These are phyloP conservation scores for Pithys albifrons DNA, from an alignment of 2,113 vertebrate genomes.

Conservation along the genomic window DNA sequence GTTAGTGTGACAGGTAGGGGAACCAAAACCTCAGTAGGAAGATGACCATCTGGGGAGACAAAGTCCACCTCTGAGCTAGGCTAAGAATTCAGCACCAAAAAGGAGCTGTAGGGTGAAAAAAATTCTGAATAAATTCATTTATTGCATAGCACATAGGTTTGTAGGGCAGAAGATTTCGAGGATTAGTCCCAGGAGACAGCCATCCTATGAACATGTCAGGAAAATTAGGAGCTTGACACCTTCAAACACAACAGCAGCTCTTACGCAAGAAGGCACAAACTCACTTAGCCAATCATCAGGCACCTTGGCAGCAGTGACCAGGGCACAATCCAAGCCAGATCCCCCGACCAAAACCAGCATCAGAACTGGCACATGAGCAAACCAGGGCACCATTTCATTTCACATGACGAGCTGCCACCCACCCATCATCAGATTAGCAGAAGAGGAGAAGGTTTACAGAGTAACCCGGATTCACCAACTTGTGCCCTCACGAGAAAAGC, in stretches of 20 bases:
- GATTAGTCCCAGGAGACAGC: background rate
- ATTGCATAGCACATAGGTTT: background rate
- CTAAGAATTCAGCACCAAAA: background rate
- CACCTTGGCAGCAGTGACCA: background rate
- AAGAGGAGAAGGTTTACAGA: background rate
- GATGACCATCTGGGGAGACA: background rate
- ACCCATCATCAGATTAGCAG: background rate
- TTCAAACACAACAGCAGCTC: background rate
- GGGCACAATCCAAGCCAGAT: background rate
- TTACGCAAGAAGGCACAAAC: background rate
- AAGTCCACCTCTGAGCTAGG: background rate
- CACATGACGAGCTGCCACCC: background rate
- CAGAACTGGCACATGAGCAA: background rate
- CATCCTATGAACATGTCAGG: background rate
- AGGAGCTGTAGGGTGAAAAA: background rate
- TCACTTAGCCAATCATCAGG: background rate
- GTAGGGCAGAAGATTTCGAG: background rate
- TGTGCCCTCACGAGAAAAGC: background rate
- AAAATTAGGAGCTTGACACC: background rate
- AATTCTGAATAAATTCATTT: background rate
- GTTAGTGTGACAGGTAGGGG: background rate
- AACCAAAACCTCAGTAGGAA: background rate
- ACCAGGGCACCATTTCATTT: background rate
- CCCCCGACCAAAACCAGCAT: background rate
- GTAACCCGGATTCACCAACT: background rate